phyloP scores from a whole-genome alignment of 2,797 vertebrate species.

The Notoglanidium macrostoma region DNA sequence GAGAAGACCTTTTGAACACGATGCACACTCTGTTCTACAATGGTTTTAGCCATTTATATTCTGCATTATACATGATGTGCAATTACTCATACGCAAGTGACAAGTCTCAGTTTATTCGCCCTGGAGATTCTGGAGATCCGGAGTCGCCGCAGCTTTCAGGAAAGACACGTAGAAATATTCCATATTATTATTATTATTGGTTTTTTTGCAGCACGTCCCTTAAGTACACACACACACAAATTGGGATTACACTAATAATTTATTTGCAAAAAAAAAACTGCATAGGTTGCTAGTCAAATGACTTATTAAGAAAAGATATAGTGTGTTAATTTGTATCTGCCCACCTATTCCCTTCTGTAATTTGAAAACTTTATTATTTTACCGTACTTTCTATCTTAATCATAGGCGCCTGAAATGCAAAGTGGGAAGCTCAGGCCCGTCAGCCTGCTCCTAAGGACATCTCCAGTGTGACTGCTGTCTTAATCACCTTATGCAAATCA shows the following conservation, averaged over 20 bases:
- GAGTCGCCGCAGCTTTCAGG: not conserved
- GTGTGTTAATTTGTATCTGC: not conserved
- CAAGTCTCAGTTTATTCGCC: not conserved
- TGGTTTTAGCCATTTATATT: not conserved
- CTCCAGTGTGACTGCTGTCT: constrained; percentile 40
- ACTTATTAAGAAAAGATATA: not conserved
- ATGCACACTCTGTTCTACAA: not conserved
- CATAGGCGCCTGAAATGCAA: not conserved
- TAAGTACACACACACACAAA: not conserved
- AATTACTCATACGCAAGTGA: not conserved
- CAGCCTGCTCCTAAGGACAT: constrained; percentile 25
- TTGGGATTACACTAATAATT: not conserved
- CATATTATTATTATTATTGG: not conserved
- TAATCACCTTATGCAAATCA: constrained; percentile 53
- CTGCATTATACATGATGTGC: not conserved
- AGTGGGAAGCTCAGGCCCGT: not conserved
- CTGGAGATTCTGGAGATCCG: not conserved
- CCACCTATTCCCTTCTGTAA: not conserved
- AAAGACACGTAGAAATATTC: not conserved
- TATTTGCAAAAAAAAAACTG: not conserved
- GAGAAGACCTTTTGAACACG: not conserved
- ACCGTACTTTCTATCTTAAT: not conserved
- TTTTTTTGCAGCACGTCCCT: not conserved
- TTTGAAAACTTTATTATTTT: not conserved
- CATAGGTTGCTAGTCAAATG: not conserved